phyloP scores from a whole-genome alignment of 2,113 vertebrate species.

The Limanda limanda region DNA sequence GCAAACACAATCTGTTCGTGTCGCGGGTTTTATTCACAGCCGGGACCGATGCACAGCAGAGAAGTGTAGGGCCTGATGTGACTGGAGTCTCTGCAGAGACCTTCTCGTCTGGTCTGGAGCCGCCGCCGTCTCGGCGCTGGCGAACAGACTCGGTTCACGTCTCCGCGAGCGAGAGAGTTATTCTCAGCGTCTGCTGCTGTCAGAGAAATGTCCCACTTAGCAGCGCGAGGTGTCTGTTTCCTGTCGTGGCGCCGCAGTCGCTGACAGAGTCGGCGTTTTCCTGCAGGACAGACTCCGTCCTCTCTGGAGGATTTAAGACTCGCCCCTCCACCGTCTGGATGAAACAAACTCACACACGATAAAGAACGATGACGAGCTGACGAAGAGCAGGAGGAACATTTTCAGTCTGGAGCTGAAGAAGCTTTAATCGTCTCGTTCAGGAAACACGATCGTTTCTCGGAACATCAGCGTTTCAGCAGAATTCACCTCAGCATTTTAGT shows the following conservation, averaged over 20 bases:
- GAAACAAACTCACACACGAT: no score
- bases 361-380: neutral
- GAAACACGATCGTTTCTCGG: no score
- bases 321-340: no score
- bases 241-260: neutral
- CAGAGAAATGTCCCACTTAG: conserved; percentile 28
- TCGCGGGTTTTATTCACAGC: neutral
- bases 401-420: no score
- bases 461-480: no score
- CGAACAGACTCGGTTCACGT: neutral
- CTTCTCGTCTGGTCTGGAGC: neutral
- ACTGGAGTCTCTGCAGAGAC: conserved; percentile 15
- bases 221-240: conserved; percentile 22
- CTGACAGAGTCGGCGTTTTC: neutral
- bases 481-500: no score
- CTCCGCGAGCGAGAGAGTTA: neutral
- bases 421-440: no score
- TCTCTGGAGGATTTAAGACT: neutral
- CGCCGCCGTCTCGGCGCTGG: neutral
- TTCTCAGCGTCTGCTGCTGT: conserved; percentile 15
- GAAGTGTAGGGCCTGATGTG: neutral
- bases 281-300: neutral
- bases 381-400: neutral
- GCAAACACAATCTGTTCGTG: conserved; percentile 27
- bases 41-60: neutral